Conservation (phyloP, 2,888 invertebrate genomes). For the Scaptomyza polygonia region DNA sequence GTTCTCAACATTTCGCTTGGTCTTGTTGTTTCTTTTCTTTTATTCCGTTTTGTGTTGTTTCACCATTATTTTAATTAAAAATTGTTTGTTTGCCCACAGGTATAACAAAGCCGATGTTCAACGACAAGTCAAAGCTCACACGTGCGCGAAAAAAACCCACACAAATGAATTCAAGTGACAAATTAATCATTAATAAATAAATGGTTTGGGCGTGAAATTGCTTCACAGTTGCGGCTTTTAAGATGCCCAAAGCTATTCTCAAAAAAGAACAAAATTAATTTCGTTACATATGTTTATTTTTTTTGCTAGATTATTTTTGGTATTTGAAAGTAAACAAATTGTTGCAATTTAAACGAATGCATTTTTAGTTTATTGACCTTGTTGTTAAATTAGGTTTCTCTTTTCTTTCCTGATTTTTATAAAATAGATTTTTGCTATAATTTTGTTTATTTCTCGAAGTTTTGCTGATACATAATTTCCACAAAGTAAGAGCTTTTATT, state of each 20-base stretch:
- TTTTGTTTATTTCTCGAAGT: conserved; percentile 42
- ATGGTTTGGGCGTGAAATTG: conserved; percentile 11
- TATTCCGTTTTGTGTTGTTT: conserved; percentile 14
- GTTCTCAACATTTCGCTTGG: conserved; percentile 26
- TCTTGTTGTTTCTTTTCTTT: conserved; percentile 15
- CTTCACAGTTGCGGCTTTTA: conserved; percentile 5
- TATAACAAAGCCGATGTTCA: conserved; percentile 30
- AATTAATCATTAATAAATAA: conserved; percentile 51
- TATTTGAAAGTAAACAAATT: conserved; percentile 3
- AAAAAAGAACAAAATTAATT: not conserved
- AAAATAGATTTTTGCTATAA: conserved; percentile 36
- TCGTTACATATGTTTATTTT: too few species aligned
- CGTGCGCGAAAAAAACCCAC: conserved; percentile 37
- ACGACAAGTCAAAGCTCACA: conserved; percentile 36
- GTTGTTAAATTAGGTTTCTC: not conserved
- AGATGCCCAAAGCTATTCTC: not conserved
- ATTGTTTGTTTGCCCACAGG: conserved; percentile 21
- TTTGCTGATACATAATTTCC: conserved; percentile 27
- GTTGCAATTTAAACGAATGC: conserved; percentile 3
- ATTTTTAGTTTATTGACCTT: conserved; percentile 6
- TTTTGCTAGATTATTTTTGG: too few species aligned
- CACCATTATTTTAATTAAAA: conserved; percentile 48
- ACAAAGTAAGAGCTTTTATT: conserved; percentile 8
- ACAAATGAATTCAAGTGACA: conserved; percentile 32
- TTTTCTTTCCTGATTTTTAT: not conserved